phyloP scores from a whole-genome alignment of 2,113 vertebrate genomes.

The Oreocharis arfaki region DNA sequence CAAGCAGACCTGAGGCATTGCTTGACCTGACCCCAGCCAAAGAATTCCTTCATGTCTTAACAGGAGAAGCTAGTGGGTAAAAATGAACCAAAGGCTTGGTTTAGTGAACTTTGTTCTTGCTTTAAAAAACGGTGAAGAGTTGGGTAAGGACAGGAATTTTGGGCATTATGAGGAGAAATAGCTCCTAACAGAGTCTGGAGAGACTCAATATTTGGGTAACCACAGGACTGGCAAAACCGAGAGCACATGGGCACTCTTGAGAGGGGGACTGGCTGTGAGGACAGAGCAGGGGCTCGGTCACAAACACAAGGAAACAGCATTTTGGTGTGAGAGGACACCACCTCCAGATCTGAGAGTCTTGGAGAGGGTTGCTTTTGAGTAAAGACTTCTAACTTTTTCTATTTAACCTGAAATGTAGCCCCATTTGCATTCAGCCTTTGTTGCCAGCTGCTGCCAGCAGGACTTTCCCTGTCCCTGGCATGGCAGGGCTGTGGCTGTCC shows the following conservation, averaged over 20 bases:
- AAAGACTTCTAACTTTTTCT: not conserved
- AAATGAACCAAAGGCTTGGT: not conserved
- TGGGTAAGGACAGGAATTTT: not conserved
- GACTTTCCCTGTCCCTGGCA: not conserved
- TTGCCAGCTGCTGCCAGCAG: not conserved
- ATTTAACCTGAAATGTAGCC: not conserved
- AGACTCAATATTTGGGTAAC: not conserved
- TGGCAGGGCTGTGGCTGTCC: not conserved
- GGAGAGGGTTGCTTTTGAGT: not conserved
- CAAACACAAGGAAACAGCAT: not conserved
- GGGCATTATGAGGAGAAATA: not conserved
- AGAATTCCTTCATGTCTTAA: not conserved
- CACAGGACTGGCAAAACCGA: not conserved
- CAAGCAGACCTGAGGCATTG: not conserved
- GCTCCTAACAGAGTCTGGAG: not conserved
- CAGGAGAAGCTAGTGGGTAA: not conserved
- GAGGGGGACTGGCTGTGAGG: not conserved
- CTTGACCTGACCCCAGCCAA: not conserved
- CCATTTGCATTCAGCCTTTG: not conserved
- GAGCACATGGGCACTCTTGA: not conserved
- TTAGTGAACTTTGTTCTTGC: not conserved
- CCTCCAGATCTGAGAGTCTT: not conserved
- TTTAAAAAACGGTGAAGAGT: not conserved
- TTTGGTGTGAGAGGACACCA: not conserved
- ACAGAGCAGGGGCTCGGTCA: not conserved